Base-by-base conservation (phyloP, 2,888 invertebrate genomes). In the Limnephilus rhombicus region DNA sequence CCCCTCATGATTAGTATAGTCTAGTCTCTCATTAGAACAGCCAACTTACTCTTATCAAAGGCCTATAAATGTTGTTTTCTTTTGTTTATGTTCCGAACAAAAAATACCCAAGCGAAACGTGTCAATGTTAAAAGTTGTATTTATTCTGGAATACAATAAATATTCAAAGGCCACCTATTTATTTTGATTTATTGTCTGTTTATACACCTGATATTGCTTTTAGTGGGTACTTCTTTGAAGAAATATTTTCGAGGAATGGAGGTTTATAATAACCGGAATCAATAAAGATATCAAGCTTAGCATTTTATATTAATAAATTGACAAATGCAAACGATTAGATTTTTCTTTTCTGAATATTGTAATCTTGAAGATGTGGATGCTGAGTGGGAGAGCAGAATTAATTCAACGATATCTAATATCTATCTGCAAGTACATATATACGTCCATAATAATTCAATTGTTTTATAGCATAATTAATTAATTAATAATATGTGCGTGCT, bases 251-350 rank as follows among this genome's bases (percentile, higher is more conserved):
- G 9, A 68, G 68, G 68, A 68, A 68, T 68, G 24, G n/a, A 7
- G 68, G 9, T 68, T 68, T 68, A 68, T 68, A 68, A 68, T 24
- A 68, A n/a, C 68, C 68, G 68, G 68, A 68, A 68, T 9, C 24
- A 24, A 68, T 68, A 68, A 68, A 68, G 68, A 68, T 68, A 68
- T 68, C 68, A 68, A n/a, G 68, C 68, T 68, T 68, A 68, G 68
- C 68, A 68, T 68, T 68, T 68, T 68, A 68, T 68, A 68, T 68
- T 68, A 68, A 68, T 68, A 68, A 68, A 68, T 68, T 68, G 68
- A 68, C n/a, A 68, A 68, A 24, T 68, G 68, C n/a, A 68, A 68
- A 68, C 68, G 68, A 68, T 68, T 68, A 68, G 24, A 68, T 68
- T 24, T 68, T 68, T 68, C 9, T n/a, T 68, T 68, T 24, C 9